These are phyloP conservation scores for Acestrorhynchus altus DNA, from an alignment of 2,797 vertebrate species.

Conservation along the genomic window DNA sequence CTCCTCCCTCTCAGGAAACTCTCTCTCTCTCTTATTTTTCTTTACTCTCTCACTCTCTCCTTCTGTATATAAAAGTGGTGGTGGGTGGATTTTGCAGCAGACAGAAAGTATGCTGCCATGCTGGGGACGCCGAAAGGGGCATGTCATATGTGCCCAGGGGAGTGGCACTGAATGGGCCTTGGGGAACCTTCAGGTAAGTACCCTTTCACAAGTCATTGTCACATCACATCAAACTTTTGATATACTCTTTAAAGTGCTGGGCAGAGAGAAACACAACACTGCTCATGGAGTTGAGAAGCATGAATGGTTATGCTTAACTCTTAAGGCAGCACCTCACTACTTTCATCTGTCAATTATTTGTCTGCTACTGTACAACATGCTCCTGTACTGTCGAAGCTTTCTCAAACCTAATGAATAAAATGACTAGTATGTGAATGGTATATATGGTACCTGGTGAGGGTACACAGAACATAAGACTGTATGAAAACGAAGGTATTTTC, in stretches of 20 bases:
- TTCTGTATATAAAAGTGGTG: slow-evolving; percentile 73
- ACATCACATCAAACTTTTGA: background rate
- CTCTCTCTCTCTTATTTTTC: slow-evolving; percentile 43
- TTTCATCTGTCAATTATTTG: too few relatives aligned
- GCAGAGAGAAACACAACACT: slow-evolving; percentile 24
- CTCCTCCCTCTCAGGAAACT: slow-evolving; percentile 66
- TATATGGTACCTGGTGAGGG: background rate
- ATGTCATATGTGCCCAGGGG: slow-evolving; percentile 52
- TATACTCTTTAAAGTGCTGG: background rate
- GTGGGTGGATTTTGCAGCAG: slow-evolving; percentile 64
- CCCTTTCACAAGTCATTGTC: slow-evolving; percentile 5
- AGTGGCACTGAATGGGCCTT: slow-evolving; percentile 34
- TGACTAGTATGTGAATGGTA: slow-evolving; percentile 12
- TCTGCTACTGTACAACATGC: too few relatives aligned
- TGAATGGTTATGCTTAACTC: background rate
- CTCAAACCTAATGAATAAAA: background rate
- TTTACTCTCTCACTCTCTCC: slow-evolving; percentile 33
- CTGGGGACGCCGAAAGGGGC: slow-evolving; percentile 53
- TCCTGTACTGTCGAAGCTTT: background rate
- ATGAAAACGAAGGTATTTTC: slow-evolving; percentile 11
- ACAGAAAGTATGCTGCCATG: slow-evolving; percentile 56
- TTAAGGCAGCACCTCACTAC: background rate
- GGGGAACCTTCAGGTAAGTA: slow-evolving; percentile 60
- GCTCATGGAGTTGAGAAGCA: slow-evolving; percentile 3
- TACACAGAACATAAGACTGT: background rate